Base-by-base conservation (phyloP, 2,888 invertebrate species). In the Brachycybe producta region DNA sequence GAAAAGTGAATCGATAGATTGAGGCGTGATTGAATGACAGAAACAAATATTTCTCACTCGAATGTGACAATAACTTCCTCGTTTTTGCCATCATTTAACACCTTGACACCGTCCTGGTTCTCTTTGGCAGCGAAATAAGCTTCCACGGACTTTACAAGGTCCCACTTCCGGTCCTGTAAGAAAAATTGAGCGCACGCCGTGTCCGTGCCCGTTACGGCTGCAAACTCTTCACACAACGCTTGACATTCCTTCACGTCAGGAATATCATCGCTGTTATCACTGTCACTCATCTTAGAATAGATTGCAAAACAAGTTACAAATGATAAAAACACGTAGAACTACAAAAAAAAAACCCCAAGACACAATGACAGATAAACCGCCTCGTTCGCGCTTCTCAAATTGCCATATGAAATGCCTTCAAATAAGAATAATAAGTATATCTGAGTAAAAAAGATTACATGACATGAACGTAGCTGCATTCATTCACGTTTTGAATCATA, bases 111-210 rank as follows among this genome's bases (percentile, higher is more conserved):
- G 26, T 56, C 56, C 11, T 2, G 2, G 13, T 45, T 8, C 23
- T 34, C 21, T n/a, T n/a, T 15, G 24, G 62, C 61, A 56, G 64
- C 65, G 59, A 65, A 67, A 55, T 60, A 68, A 28, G 65, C 65
- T 60, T 65, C 64, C 13, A 68, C 57, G 4, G 67, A 64, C 54
- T 60, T 60, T 66, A 67, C 60, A 32, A 63, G 57, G 58, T 72
- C 61, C 74, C 74, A 75, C 5, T 70, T 62, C 34, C 69, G 61
- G 54, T 75, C 72, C 58, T 75, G 74, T 21, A 76, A 62, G 60
- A 69, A 73, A 56, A 70, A 72, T 65, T 73, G 73, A 2, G 74
- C 75, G 50, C 71, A 64, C 1, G 73, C 73, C 23, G 68, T 67
- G 60, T 75, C 72, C 1, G 74, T 74, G 11, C 65, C 66, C 1